Conservation (phyloP, 2,797 vertebrate species). For the Xenopus petersii region DNA sequence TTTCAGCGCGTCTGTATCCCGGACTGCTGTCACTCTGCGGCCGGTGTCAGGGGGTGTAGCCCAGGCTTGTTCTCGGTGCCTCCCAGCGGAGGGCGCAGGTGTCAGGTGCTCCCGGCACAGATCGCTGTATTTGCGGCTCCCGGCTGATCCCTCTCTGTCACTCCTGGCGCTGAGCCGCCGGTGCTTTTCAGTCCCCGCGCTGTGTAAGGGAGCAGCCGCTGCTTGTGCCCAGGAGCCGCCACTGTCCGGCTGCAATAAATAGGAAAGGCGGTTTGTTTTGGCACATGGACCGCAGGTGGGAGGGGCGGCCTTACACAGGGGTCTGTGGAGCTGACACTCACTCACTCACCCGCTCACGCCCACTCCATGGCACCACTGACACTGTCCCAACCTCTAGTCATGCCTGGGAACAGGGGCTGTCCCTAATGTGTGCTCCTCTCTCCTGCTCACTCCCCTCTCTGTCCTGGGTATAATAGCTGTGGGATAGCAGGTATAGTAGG, state of each 20-base stretch:
- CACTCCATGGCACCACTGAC: constrained; percentile 48
- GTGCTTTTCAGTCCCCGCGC: constrained; percentile 56
- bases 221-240: constrained; percentile 72
- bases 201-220: constrained; percentile 16
- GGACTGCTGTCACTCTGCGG: neutral
- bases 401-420: neutral
- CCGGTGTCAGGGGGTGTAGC: neutral
- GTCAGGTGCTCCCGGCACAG: constrained; percentile 62
- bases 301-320: constrained; percentile 52
- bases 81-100: neutral
- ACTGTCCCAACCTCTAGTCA: neutral
- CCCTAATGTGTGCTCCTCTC: neutral
- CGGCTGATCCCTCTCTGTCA: constrained; percentile 27
- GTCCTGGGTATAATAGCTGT: too few species aligned
- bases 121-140: too few species aligned
- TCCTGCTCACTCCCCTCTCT: neutral
- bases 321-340: constrained; percentile 66
- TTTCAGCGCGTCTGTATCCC: too few species aligned
- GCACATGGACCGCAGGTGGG: constrained; percentile 30
- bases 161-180: constrained; percentile 61
- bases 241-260: constrained; percentile 59
- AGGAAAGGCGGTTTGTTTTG: constrained; percentile 62
- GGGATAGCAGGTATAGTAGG: too few species aligned
- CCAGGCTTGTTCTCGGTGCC: too few species aligned
- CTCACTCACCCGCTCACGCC: constrained; percentile 56